Percentiles rank a stretch among this genome's conserved stretches.
Conservation (phyloP, 2,113 vertebrate genomes). For the Ellobius talpinus region DNA sequence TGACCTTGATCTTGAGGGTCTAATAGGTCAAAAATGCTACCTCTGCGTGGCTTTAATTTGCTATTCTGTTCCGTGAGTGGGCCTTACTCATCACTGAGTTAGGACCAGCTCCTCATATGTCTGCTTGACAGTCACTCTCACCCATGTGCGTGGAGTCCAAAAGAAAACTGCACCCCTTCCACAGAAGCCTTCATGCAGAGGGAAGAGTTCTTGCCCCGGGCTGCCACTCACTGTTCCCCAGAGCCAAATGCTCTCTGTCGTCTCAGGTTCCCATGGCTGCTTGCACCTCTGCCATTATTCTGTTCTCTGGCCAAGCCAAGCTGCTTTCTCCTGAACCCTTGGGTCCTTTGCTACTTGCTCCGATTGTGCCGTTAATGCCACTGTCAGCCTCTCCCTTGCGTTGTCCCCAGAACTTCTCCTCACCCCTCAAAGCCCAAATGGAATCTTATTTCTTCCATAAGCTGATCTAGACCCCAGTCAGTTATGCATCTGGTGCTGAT, state of each 20-base stretch:
- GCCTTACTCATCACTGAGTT: neutral
- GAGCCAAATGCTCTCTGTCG: neutral
- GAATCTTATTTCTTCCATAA: neutral
- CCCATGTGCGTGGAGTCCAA: neutral
- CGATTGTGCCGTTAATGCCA: neutral
- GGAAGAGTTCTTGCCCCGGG: neutral
- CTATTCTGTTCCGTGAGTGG: neutral
- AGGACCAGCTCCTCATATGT: neutral
- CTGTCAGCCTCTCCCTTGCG: neutral
- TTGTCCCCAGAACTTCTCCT: neutral
- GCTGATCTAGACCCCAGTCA: neutral
- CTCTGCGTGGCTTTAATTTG: neutral
- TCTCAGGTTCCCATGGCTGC: neutral
- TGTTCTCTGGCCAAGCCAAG: neutral
- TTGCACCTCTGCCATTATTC: rapidly evolving
- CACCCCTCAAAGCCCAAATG: conserved; percentile 1
- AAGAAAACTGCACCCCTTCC: neutral
- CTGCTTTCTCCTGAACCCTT: neutral
- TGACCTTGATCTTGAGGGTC: neutral
- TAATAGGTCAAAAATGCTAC: neutral
- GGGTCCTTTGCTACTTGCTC: neutral
- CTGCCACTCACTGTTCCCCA: neutral
- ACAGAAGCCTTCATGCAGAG: neutral
- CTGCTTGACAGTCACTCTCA: neutral
- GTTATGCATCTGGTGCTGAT: neutral